Conservation (phyloP, 37 sponge, comb jelly and placozoan species). For the Dysidea cf. avara region DNA sequence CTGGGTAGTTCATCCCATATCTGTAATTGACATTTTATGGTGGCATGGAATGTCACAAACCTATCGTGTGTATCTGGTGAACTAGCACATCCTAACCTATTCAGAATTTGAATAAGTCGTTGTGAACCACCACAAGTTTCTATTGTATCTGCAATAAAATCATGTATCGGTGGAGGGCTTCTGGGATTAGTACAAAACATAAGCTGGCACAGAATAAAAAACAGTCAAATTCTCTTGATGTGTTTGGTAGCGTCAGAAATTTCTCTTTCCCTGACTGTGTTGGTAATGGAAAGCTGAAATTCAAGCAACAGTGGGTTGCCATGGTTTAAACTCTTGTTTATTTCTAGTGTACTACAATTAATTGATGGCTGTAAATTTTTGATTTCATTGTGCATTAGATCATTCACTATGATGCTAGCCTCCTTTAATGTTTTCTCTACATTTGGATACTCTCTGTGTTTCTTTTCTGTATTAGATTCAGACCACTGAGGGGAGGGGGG, state of each 20-base stretch:
- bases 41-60: constrained; percentile 13
- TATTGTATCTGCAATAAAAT: constrained; percentile 10
- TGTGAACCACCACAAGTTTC: constrained; percentile 21
- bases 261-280: neutral
- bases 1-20: constrained; percentile 14
- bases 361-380: no score
- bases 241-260: neutral
- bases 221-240: neutral
- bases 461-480: neutral
- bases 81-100: constrained; percentile 7
- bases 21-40: neutral
- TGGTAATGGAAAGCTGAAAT: neutral
- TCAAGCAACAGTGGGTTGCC: neutral
- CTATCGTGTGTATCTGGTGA: constrained; percentile 21
- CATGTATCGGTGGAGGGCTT: neutral
- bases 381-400: constrained; percentile 16
- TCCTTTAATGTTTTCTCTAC: neutral
- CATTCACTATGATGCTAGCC: constrained; percentile 14
- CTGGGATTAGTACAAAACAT: constrained; percentile 16
- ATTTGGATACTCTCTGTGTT: no score
- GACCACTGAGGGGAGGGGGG: neutral
- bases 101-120: constrained; percentile 4
- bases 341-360: neutral
- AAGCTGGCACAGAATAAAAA: constrained; percentile 2
- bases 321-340: neutral